These are phyloP conservation scores for Acipenser oxyrinchus DNA, from an alignment of 2,797 vertebrate species.

Conservation along the genomic window DNA sequence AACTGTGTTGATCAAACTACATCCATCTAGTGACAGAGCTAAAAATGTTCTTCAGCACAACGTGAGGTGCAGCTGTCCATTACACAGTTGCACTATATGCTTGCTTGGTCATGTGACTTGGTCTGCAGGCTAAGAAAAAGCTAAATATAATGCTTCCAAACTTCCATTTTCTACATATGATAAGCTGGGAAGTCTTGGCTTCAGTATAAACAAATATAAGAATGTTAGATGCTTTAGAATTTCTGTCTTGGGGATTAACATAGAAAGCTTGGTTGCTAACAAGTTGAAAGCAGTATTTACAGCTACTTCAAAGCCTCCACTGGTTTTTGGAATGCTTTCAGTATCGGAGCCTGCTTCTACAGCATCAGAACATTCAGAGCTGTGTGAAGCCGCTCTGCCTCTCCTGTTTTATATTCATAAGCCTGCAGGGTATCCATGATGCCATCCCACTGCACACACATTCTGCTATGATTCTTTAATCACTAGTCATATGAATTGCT, in stretches of 20 bases:
- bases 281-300: too few relatives aligned
- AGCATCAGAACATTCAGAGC: background rate
- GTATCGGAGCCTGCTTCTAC: too few relatives aligned
- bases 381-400: slow-evolving; percentile 23
- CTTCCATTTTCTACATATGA: too few relatives aligned
- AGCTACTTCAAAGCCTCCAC: too few relatives aligned
- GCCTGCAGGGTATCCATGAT: slow-evolving; percentile 38
- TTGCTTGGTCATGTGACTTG: slow-evolving; percentile 28
- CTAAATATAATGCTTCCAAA: too few relatives aligned
- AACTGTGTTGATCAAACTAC: background rate
- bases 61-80: slow-evolving; percentile 23
- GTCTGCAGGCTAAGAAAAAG: slow-evolving; percentile 8
- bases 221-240: too few relatives aligned
- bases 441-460: slow-evolving; percentile 39
- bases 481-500: slow-evolving; percentile 39
- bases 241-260: too few relatives aligned
- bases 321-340: too few relatives aligned
- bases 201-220: too few relatives aligned
- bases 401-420: slow-evolving; percentile 50
- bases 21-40: slow-evolving; percentile 17
- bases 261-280: too few relatives aligned
- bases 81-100: slow-evolving; percentile 30
- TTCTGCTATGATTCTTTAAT: slow-evolving; percentile 41
- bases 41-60: slow-evolving; percentile 10
- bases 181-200: too few relatives aligned